Evolutionary conservation across 2,113 vertebrate genomes (phyloP), one percentile per base, ranked within the genome.

Genomic region (Callithrix jacchus): DNA sequence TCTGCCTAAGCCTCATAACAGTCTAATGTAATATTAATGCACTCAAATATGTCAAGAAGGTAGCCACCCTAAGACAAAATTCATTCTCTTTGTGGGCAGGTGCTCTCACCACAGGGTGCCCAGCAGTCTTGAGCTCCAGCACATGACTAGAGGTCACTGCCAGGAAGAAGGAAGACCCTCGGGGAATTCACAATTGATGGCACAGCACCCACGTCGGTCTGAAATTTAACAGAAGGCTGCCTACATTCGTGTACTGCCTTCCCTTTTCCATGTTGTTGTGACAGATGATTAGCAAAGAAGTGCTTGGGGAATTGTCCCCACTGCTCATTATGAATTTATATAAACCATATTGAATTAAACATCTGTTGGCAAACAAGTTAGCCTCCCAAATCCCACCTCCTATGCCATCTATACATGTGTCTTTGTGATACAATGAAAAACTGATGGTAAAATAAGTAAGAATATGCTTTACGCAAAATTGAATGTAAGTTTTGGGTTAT

Each of bases 281-380:
- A 97, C 93, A 95, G 96, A 54, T 37, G 52, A 88, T 74, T 92
- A 94, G 49, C 64, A 49, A 86, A 89, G 87, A 92, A 32, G n/a
- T 20, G 52, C 88, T 85, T 16, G 20, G 90, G 90, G 87, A 85
- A 35, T 61, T 79, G 40, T 52, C 47, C 84, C 32, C 45, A 23
- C 80, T 82, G 0, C 90, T 81, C 47, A 70, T 92, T 89, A 87
- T 9, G 49, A 89, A 87, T 92, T 71, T 79, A 64, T 3, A 7
- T 30, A 64, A 93, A 79, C 79, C 64, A 66, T 32, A 61, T 10
- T 54, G 93, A 93, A 93, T 93, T 56, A 82, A 94, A 80, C 73
- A 87, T 93, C 94, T 96, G 84, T 87, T 90, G 54, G 87, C 16
- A 52, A 45, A 52, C 77, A 87, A 61, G 61, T 80, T 25, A 61